These are phyloP conservation scores for Gila orcuttii DNA, from an alignment of 2,113 vertebrate genomes.

Conservation along the genomic window DNA sequence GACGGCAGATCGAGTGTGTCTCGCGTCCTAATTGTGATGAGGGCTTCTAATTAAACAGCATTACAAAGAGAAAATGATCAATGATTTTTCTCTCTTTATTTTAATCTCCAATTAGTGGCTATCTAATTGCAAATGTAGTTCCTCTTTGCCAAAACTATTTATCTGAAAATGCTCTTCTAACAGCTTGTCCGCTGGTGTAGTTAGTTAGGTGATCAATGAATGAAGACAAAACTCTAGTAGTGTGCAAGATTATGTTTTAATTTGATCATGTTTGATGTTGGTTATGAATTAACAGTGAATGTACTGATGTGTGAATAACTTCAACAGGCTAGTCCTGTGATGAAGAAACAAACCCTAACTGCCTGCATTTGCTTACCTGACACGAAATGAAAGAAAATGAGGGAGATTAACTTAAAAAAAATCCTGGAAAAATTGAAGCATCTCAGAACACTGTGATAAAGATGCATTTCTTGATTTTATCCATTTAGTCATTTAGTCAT, in stretches of 20 bases:
- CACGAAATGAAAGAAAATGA: background rate
- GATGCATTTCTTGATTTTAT: background rate
- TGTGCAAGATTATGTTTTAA: background rate
- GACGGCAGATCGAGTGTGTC: constrained; percentile 49
- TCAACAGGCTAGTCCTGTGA: background rate
- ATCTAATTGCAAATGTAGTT: constrained; percentile 62
- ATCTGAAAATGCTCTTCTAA: constrained; percentile 50
- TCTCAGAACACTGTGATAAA: background rate
- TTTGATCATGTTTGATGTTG: background rate
- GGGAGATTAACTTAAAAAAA: background rate
- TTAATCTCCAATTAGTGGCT: constrained; percentile 59
- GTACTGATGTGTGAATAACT: background rate
- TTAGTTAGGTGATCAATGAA: constrained; percentile 30
- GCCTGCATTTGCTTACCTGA: background rate
- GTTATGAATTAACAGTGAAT: background rate
- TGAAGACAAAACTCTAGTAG: background rate
- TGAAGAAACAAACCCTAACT: background rate
- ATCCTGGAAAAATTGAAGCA: background rate
- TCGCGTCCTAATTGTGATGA: constrained; percentile 60
- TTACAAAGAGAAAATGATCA: constrained; percentile 59
- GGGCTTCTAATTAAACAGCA: constrained; percentile 63
- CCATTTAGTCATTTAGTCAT: too few relatives aligned
- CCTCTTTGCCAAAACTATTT: constrained; percentile 59
- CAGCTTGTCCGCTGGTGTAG: background rate
- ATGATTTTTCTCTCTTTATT: constrained; percentile 49